phyloP scores from a whole-genome alignment of 2,797 vertebrate genomes.

The Serranus cabrilla region DNA sequence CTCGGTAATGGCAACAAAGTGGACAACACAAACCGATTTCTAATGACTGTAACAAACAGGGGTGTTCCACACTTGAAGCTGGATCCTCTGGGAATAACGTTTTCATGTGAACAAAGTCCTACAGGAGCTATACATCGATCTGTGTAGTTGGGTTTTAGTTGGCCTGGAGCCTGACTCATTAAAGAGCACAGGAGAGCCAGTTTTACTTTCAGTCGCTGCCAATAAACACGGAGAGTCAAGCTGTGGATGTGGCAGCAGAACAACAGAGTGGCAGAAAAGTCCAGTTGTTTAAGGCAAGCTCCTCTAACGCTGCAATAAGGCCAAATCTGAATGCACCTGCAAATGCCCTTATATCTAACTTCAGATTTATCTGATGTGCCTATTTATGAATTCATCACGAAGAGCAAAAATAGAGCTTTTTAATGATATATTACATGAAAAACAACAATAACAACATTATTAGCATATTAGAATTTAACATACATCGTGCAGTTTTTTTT shows the following conservation, averaged over 20 bases:
- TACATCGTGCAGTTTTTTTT: too few species aligned
- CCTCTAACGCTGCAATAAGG: too few species aligned
- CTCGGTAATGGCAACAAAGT: slow-evolving; percentile 14
- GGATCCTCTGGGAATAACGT: not conserved
- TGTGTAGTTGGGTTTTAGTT: slow-evolving; percentile 2
- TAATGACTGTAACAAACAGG: not conserved
- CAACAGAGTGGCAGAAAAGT: not conserved
- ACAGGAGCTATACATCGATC: slow-evolving; percentile 32
- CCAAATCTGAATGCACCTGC: too few species aligned
- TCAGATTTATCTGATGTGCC: too few species aligned
- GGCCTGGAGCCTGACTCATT: slow-evolving; percentile 35
- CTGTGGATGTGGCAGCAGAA: not conserved
- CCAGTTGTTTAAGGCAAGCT: too few species aligned
- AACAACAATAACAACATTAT: too few species aligned
- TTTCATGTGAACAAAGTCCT: slow-evolving; percentile 20
- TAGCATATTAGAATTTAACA: too few species aligned
- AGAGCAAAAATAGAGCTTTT: too few species aligned
- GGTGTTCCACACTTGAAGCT: not conserved
- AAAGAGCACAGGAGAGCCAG: slow-evolving; percentile 33
- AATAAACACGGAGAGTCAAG: slow-evolving; percentile 17
- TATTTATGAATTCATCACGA: too few species aligned
- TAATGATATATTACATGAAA: too few species aligned
- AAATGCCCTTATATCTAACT: too few species aligned
- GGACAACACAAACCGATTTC: slow-evolving; percentile 32
- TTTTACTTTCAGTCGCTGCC: slow-evolving; percentile 24